Percentiles rank a stretch among this genome's conserved stretches.
Evolutionary conservation across 2,113 vertebrate species (phyloP).

Genomic region (Chamaea fasciata): DNA sequence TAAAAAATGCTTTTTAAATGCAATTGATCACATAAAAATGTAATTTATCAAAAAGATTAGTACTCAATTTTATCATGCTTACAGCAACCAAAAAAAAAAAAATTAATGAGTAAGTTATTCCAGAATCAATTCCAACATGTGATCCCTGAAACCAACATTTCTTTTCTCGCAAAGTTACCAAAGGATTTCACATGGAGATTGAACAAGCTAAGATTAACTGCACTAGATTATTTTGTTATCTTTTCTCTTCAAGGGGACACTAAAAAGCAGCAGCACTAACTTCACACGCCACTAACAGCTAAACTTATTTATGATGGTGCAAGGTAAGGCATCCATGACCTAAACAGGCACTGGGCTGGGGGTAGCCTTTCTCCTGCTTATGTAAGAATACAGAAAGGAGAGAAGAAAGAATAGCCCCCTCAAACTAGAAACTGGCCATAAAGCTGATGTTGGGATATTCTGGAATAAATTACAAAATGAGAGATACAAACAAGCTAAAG

Average conservation of each 20-base stretch:
- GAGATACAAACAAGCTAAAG: not conserved
- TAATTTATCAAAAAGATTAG: not conserved
- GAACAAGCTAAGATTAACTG: not conserved
- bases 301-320: not conserved
- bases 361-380: not conserved
- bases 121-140: not conserved
- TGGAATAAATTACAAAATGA: not conserved
- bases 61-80: not conserved
- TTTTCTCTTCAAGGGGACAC: not conserved
- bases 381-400: not conserved
- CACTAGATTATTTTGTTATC: not conserved
- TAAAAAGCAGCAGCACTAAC: not conserved
- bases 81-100: not conserved
- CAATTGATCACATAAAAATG: not conserved
- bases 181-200: not conserved
- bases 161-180: not conserved
- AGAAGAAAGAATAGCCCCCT: not conserved
- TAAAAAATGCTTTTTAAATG: not conserved
- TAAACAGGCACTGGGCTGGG: not conserved
- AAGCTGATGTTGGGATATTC: not conserved
- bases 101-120: not conserved
- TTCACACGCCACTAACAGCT: not conserved
- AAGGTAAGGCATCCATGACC: not conserved
- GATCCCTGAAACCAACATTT: not conserved
- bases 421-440: not conserved